Percentiles rank a stretch among this genome's conserved stretches.
Conservation (phyloP, 2,888 invertebrate genomes). For the Ectropis crepuscularia region DNA sequence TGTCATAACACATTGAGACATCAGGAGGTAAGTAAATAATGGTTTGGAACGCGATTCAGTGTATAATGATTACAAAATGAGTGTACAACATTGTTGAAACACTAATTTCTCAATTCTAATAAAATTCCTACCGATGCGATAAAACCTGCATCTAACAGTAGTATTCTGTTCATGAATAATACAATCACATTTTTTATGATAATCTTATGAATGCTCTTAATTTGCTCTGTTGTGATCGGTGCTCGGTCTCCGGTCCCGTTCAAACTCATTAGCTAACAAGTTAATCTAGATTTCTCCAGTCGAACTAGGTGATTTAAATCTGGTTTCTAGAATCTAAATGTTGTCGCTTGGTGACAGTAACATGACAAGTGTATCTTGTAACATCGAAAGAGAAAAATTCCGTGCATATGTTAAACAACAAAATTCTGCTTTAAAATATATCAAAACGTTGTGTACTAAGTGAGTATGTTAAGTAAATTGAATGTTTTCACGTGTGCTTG, state of each 20-base stretch:
- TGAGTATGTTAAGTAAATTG: too few species aligned
- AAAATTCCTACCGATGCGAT: slow-evolving; percentile 32
- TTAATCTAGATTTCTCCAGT: slow-evolving; percentile 28
- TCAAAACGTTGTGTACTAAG: too few species aligned
- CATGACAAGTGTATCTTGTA: slow-evolving; percentile 8
- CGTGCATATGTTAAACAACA: too few species aligned
- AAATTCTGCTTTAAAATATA: too few species aligned
- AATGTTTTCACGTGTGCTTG: too few species aligned
- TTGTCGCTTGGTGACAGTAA: slow-evolving; percentile 4
- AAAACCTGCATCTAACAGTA: slow-evolving; percentile 33
- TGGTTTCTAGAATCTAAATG: slow-evolving; percentile 13
- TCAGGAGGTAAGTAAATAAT: too few species aligned
- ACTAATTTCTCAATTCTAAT: slow-evolving; percentile 11
- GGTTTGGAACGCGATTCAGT: too few species aligned
- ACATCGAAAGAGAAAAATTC: background rate
- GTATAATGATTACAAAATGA: background rate
- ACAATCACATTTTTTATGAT: slow-evolving; percentile 37
- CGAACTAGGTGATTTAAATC: slow-evolving; percentile 19
- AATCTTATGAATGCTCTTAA: slow-evolving; percentile 23
- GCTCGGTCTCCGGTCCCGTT: slow-evolving; percentile 20
- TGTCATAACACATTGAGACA: too few species aligned
- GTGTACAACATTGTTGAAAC: background rate
- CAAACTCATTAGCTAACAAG: slow-evolving; percentile 25
- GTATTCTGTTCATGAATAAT: slow-evolving; percentile 35
- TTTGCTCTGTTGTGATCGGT: slow-evolving; percentile 24